A percentile compares a stretch with the other conserved stretches of the same genome.
phyloP scores from a whole-genome alignment of 2,888 invertebrate genomes.

The Listrodromus nycthemerus region DNA sequence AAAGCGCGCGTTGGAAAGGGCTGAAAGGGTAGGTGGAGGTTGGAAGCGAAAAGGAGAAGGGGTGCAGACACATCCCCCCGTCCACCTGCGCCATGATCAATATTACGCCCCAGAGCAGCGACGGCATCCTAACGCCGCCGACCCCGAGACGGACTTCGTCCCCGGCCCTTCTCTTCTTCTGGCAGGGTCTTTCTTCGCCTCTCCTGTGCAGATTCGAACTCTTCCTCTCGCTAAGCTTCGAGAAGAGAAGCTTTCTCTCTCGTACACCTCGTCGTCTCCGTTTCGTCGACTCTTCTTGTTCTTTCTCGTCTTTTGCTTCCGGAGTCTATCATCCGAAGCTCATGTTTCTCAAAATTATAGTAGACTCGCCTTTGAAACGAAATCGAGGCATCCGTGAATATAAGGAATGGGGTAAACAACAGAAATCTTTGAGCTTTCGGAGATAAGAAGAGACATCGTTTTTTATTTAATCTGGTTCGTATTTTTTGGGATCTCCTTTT shows the following conservation, averaged over 20 bases:
- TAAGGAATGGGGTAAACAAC: too few relatives aligned
- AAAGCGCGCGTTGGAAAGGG: constrained; percentile 52
- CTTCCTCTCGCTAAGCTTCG: constrained; percentile 56
- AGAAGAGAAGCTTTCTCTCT: constrained; percentile 59
- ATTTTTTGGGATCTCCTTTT: too few relatives aligned
- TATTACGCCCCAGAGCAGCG: constrained; percentile 83
- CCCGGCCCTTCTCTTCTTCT: constrained; percentile 70
- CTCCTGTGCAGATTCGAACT: constrained; percentile 51
- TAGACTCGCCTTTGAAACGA: background rate
- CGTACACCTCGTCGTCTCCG: constrained; percentile 33
- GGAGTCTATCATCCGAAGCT: background rate
- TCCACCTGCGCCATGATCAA: constrained; percentile 82
- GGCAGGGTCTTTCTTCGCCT: constrained; percentile 61
- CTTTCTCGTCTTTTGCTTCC: background rate
- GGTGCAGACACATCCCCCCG: constrained; percentile 82
- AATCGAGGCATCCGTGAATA: too few relatives aligned
- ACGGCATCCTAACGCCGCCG: constrained; percentile 81
- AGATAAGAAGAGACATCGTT: too few relatives aligned
- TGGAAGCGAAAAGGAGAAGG: constrained; percentile 74
- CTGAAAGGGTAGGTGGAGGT: constrained; percentile 57
- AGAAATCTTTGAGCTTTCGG: too few relatives aligned
- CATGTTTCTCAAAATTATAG: background rate
- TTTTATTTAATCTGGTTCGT: too few relatives aligned
- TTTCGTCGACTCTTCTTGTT: constrained; percentile 18
- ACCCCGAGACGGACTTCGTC: constrained; percentile 83